These are phyloP conservation scores for Rissa tridactyla DNA, from an alignment of 2,113 vertebrate species.

Conservation along the genomic window DNA sequence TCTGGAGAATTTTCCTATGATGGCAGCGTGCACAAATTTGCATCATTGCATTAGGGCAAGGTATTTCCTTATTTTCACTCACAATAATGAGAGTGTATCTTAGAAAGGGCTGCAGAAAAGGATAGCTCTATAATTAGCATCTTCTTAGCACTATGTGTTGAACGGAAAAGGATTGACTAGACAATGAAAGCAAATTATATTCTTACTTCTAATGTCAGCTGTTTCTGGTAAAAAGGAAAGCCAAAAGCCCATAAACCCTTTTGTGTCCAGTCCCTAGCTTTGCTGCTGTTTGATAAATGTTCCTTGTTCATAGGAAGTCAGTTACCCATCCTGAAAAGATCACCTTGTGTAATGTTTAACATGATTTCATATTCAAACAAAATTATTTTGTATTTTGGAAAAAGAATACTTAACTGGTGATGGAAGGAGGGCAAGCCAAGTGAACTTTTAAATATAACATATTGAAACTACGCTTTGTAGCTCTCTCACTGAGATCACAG, in stretches of 20 bases:
- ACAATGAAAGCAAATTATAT: background rate
- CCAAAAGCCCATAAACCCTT: background rate
- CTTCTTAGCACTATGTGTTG: background rate
- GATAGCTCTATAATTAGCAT: background rate
- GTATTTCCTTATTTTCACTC: background rate
- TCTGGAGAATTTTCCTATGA: background rate
- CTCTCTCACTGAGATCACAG: background rate
- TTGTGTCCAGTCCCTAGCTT: background rate
- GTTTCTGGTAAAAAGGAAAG: background rate
- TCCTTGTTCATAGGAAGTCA: background rate
- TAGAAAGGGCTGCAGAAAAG: background rate
- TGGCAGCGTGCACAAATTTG: fast-evolving
- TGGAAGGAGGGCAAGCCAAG: background rate
- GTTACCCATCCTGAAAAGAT: background rate
- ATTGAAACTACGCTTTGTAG: background rate
- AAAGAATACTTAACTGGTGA: background rate
- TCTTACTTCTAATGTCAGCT: background rate
- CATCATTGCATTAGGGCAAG: background rate
- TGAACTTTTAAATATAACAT: background rate
- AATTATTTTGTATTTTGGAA: background rate
- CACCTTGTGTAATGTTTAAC: background rate
- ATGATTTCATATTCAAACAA: background rate
- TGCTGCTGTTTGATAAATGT: background rate
- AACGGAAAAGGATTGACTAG: background rate
- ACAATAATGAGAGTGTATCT: background rate